These are phyloP conservation scores for Clarias fuscus DNA, from an alignment of 2,797 vertebrate species.

Conservation along the genomic window DNA sequence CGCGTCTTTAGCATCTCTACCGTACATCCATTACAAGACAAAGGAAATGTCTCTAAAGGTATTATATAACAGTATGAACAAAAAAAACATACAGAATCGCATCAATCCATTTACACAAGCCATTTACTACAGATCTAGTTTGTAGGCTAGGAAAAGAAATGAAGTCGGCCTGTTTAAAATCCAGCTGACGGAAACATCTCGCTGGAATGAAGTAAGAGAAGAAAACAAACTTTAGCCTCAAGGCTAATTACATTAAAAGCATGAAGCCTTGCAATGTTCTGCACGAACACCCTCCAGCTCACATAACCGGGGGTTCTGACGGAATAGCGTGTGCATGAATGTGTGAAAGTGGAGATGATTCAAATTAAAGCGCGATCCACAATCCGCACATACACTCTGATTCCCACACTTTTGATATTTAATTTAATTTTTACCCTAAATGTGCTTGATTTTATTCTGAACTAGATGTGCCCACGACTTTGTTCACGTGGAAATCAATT, in stretches of 20 bases:
- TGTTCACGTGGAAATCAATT: too few species aligned
- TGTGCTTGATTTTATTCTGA: conserved; percentile 34
- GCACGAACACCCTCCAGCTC: conserved; percentile 41
- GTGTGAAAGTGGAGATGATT: conserved; percentile 49
- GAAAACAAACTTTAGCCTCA: conserved; percentile 35
- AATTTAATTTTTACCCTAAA: background rate
- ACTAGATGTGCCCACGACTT: background rate
- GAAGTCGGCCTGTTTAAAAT: conserved; percentile 20
- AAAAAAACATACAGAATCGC: background rate
- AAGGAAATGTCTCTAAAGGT: background rate
- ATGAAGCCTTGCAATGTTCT: conserved; percentile 41
- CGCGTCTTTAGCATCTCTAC: background rate
- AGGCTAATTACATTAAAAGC: conserved; percentile 52
- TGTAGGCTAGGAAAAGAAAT: background rate
- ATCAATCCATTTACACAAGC: background rate
- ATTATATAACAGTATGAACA: background rate
- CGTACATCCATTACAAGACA: background rate
- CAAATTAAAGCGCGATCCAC: conserved; percentile 28
- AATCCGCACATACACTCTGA: conserved; percentile 17
- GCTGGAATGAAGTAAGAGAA: conserved; percentile 30
- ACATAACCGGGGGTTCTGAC: conserved; percentile 31
- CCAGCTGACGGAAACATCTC: conserved; percentile 26
- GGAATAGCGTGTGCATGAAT: conserved; percentile 18
- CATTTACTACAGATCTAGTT: background rate
- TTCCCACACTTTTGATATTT: conserved; percentile 34